Conservation (phyloP, 2,888 invertebrate species). For the Exephanes ischioxanthus region DNA sequence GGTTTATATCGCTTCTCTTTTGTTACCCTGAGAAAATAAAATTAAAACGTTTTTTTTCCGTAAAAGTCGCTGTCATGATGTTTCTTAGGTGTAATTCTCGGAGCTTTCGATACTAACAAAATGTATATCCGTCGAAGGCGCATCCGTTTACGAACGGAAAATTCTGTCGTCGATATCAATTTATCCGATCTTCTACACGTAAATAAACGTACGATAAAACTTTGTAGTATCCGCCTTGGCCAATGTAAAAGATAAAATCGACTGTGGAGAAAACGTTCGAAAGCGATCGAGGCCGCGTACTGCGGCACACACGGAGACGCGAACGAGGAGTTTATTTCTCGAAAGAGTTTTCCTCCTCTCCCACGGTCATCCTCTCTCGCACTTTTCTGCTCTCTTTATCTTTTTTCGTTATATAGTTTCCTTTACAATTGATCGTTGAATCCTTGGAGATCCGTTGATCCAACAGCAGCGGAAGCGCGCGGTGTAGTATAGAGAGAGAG, state of each 20-base stretch:
- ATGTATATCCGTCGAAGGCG: neutral
- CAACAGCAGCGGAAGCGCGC: conserved; percentile 5
- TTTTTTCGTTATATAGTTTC: conserved; percentile 34
- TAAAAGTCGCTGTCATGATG: neutral
- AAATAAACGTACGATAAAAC: conserved; percentile 6
- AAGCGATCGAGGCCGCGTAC: conserved; percentile 20
- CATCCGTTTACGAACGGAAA: neutral
- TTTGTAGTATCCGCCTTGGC: conserved; percentile 5
- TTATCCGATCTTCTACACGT: neutral
- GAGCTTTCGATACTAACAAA: neutral
- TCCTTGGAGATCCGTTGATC: conserved; percentile 51
- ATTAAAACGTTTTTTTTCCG: neutral
- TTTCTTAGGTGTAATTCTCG: neutral
- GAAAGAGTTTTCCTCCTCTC: conserved; percentile 28
- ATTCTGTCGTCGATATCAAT: conserved; percentile 29
- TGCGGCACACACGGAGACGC: conserved; percentile 17
- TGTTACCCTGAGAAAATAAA: neutral
- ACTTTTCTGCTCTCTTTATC: neutral
- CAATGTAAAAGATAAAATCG: conserved; percentile 37
- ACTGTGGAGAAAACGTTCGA: conserved; percentile 32
- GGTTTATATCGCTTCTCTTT: conserved; percentile 5
- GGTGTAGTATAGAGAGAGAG: too few species aligned
- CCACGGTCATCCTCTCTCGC: neutral
- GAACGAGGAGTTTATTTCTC: conserved; percentile 44
- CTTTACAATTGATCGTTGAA: conserved; percentile 56